Evolutionary conservation across 1,140 invertebrate genomes (phyloP).

Genomic region (Leptopilina boulardi): DNA sequence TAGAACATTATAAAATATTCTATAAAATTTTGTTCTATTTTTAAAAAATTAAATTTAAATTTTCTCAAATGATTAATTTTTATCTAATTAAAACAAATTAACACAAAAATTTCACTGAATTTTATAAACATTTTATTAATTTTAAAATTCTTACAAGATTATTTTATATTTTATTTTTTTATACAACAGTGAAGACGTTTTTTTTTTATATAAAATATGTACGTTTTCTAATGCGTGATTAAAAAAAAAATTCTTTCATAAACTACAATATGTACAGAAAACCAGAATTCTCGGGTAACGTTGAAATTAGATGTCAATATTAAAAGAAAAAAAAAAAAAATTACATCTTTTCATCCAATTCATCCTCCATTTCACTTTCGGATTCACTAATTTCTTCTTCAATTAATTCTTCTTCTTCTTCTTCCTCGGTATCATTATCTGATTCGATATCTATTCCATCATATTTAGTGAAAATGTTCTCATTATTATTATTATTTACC

Average conservation of each 20-base stretch:
- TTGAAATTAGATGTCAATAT: background rate
- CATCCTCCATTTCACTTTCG: no score
- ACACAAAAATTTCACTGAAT: no score
- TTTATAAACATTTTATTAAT: background rate
- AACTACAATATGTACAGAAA: conserved; percentile 31
- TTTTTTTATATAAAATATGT: background rate
- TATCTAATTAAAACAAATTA: no score
- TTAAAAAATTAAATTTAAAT: no score
- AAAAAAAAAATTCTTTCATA: background rate
- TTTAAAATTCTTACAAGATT: background rate
- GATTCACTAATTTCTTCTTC: conserved; percentile 51
- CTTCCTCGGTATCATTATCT: background rate
- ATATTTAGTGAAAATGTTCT: background rate
- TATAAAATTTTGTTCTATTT: no score
- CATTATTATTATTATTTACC: background rate
- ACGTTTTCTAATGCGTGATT: background rate
- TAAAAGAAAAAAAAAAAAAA: background rate
- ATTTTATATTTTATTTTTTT: background rate
- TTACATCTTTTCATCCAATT: no score
- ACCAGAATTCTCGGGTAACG: background rate
- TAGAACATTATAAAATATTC: no score
- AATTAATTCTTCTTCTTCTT: conserved; percentile 44
- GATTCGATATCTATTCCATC: background rate
- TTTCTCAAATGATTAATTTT: no score
- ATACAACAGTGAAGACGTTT: background rate